phyloP scores from a whole-genome alignment of 2,888 invertebrate genomes.

The Meandrusa payeni region DNA sequence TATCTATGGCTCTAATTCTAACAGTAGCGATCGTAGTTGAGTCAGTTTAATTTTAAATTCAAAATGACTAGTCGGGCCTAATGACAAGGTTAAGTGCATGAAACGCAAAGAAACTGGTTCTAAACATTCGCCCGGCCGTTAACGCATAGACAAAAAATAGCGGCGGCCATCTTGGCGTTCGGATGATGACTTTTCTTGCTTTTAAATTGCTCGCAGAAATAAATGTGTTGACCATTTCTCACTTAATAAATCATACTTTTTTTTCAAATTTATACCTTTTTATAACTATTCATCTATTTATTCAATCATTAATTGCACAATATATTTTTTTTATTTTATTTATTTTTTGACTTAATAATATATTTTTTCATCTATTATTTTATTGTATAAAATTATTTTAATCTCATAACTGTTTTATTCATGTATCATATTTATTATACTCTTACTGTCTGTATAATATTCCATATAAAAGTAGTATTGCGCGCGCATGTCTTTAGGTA shows the following conservation, averaged over 20 bases:
- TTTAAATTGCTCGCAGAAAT: slow-evolving; percentile 27
- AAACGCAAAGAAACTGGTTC: slow-evolving; percentile 46
- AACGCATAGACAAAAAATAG: slow-evolving; percentile 42
- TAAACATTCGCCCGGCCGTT: slow-evolving; percentile 41
- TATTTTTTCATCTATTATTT: too few species aligned
- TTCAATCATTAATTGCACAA: too few species aligned
- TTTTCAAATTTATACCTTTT: too few species aligned
- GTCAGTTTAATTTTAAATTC: slow-evolving; percentile 31
- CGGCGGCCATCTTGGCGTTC: slow-evolving; percentile 38
- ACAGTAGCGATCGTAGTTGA: slow-evolving; percentile 20
- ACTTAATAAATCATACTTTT: slow-evolving; percentile 19
- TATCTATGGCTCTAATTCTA: not conserved
- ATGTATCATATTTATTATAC: too few species aligned
- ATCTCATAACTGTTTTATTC: too few species aligned
- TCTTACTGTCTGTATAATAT: too few species aligned
- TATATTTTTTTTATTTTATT: too few species aligned
- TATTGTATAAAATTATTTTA: too few species aligned
- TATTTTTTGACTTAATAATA: too few species aligned
- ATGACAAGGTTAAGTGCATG: slow-evolving; percentile 47
- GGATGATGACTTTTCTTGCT: slow-evolving; percentile 38
- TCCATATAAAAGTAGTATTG: too few species aligned
- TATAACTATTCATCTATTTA: too few species aligned
- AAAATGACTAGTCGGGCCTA: slow-evolving; percentile 42
- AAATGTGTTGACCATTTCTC: slow-evolving; percentile 8
- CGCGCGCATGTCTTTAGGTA: too few species aligned